Base-by-base conservation (phyloP, 2,113 vertebrate genomes). In the Lanius collurio region DNA sequence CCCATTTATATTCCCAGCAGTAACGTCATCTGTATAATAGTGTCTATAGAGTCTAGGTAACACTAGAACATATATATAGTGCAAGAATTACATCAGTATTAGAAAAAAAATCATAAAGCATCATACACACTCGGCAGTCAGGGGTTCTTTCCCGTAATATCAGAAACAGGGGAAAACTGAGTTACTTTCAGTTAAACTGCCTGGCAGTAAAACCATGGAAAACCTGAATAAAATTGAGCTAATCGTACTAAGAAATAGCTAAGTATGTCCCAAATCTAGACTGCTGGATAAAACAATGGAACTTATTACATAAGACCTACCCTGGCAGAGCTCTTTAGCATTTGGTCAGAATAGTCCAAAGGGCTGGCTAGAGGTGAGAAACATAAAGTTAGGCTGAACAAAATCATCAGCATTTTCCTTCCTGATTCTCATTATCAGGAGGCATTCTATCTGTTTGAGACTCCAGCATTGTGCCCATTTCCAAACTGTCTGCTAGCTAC, bases 151-250 rank as follows among this genome's bases (percentile, higher is more conserved):
- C 52, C 75, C 33, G 31, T 83, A 81, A 84, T 47, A 59, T 28
- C 87, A 85, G 52, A 75, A 35, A 83, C 30, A 52, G 16, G 59
- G 37, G 59, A 73, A 87, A 88, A 89, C n/a, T 41, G 30, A 74
- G n/a, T 63, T 94, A 59, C 31, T 73, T 63, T 83, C 70, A 76
- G 30, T 88, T 94, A 88, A 93, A 91, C 24, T 71, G 57, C 31
- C 74, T 95, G 83, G 75, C 82, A 96, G 63, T 60, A 90, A 94
- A 90, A 24, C 23, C 63, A 60, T 55, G 83, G 78, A 96, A 96
- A 94, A 77, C 50, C 31, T 84, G 94, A 93, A 74, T 81, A 91
- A 78, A 93, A 80, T 26, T 67, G 70, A 85, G 42, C 56, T 83
- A 92, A 90, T 41, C 14, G 11, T 89, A 77, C 39, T 63, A 84